Evolutionary conservation across 1,140 invertebrate genomes (phyloP).

Genomic region (Psilanteris sp.): DNA sequence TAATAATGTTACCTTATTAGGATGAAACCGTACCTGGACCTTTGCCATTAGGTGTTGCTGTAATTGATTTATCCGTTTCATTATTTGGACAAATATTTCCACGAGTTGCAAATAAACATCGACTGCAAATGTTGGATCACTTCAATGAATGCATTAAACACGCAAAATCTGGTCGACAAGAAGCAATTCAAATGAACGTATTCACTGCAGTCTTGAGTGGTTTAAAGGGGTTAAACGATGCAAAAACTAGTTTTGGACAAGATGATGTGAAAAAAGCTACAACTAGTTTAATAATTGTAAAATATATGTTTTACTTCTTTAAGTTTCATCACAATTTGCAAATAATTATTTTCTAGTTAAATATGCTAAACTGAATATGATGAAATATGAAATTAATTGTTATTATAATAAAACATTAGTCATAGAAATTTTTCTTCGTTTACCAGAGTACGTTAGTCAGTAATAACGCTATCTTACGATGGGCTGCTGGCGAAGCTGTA

Average conservation of each 20-base stretch:
- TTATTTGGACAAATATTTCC: conserved; percentile 97
- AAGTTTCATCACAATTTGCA: too few species aligned
- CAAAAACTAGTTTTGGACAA: conserved; percentile 91
- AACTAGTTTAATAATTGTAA: conserved; percentile 87
- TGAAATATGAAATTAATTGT: too few species aligned
- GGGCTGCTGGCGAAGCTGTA: conserved; percentile 92
- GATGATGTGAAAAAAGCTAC: conserved; percentile 94
- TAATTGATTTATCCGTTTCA: conserved; percentile 95
- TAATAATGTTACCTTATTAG: conserved; percentile 75
- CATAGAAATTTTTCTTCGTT: too few species aligned
- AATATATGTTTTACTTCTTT: too few species aligned
- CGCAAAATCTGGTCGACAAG: conserved; percentile 93
- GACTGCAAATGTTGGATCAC: conserved; percentile 97
- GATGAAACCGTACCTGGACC: conserved; percentile 88
- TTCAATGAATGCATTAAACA: conserved; percentile 96
- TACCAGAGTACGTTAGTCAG: conserved; percentile 88
- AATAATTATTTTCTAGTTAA: too few species aligned
- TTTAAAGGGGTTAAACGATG: conserved; percentile 92
- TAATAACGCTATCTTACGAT: conserved; percentile 91
- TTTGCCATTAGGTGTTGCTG: conserved; percentile 96
- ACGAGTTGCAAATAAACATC: conserved; percentile 95
- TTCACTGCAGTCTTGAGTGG: conserved; percentile 95
- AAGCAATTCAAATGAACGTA: conserved; percentile 98
- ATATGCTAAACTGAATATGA: too few species aligned
- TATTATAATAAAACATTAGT: too few species aligned